Percentiles rank a stretch among this genome's conserved stretches.
Conservation (phyloP, 2,888 invertebrate genomes). For the Nasonovia ribisnigri region DNA sequence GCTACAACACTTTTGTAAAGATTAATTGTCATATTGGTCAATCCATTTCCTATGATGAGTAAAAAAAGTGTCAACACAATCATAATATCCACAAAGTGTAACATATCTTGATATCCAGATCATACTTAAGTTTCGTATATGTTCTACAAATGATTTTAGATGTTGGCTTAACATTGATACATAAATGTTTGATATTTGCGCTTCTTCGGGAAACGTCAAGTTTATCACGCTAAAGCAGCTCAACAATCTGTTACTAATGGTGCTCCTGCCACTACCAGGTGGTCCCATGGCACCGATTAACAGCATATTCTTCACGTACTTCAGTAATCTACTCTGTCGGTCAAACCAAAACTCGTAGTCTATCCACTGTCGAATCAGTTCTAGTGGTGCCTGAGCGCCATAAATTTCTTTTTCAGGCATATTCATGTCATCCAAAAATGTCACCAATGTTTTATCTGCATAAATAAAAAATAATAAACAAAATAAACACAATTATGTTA, state of each 20-base stretch:
- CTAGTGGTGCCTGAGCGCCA: slow-evolving; percentile 90
- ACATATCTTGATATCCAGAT: slow-evolving; percentile 70
- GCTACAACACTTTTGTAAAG: slow-evolving; percentile 82
- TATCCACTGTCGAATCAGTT: slow-evolving; percentile 86
- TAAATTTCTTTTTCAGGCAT: slow-evolving; percentile 92
- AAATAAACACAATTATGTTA: neutral
- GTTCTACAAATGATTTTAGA: neutral
- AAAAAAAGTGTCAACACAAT: neutral
- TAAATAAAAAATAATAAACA: neutral
- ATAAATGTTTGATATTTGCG: slow-evolving; percentile 84
- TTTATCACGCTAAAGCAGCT: slow-evolving; percentile 83
- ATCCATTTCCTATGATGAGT: neutral
- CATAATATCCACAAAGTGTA: neutral
- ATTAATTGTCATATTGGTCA: slow-evolving; percentile 45
- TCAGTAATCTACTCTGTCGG: neutral
- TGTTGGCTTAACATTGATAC: slow-evolving; percentile 71
- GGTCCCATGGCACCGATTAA: slow-evolving; percentile 88
- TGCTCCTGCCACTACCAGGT: slow-evolving; percentile 89
- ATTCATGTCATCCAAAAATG: slow-evolving; percentile 92
- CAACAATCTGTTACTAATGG: slow-evolving; percentile 82
- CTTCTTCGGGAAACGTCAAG: slow-evolving; percentile 86
- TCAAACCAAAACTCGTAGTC: slow-evolving; percentile 87
- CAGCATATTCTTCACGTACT: slow-evolving; percentile 84
- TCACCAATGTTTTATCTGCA: slow-evolving; percentile 78
- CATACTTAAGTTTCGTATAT: slow-evolving; percentile 70